Percentiles rank a stretch among this genome's conserved stretches.
Conservation (phyloP, 2,113 vertebrate species). For the Ia io region DNA sequence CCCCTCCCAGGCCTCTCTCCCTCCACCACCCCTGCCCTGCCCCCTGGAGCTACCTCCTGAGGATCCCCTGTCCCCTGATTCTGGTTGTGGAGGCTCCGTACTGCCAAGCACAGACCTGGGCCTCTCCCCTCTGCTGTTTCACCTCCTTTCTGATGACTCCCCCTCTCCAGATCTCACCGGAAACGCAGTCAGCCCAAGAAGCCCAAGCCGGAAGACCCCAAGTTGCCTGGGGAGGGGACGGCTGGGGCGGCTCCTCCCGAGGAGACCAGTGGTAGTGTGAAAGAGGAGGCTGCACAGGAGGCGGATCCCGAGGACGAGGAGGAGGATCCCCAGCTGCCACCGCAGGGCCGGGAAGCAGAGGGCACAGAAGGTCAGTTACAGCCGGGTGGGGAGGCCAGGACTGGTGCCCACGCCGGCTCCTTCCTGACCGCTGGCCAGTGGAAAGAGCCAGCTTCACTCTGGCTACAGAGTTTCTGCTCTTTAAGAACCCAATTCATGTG, state of each 20-base stretch:
- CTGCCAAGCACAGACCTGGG: not conserved
- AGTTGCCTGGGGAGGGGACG: slow-evolving; percentile 85
- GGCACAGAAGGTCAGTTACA: slow-evolving; percentile 78
- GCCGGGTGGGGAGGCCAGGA: not conserved
- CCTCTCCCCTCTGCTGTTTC: not conserved
- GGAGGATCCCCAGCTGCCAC: slow-evolving; percentile 28
- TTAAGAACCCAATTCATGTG: slow-evolving; percentile 42
- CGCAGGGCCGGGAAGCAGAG: slow-evolving; percentile 64
- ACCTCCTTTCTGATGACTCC: slow-evolving; percentile 11
- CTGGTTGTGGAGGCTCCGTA: not conserved
- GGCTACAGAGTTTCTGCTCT: slow-evolving; percentile 51
- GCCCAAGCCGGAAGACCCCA: slow-evolving; percentile 93
- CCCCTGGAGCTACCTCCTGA: not conserved
- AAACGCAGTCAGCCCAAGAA: slow-evolving; percentile 91
- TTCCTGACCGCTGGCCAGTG: not conserved
- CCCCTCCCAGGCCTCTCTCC: not conserved
- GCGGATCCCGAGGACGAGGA: slow-evolving; percentile 81
- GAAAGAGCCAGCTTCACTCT: slow-evolving; percentile 34
- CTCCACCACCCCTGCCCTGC: not conserved
- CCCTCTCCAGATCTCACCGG: slow-evolving; percentile 87
- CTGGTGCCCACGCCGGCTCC: no score
- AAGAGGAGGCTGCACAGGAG: slow-evolving; percentile 83
- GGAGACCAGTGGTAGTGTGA: slow-evolving; percentile 82
- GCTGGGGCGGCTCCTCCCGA: slow-evolving; percentile 84
- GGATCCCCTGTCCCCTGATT: not conserved